Conservation (phyloP, 2,113 vertebrate genomes). For the Coracopsis vasa region DNA sequence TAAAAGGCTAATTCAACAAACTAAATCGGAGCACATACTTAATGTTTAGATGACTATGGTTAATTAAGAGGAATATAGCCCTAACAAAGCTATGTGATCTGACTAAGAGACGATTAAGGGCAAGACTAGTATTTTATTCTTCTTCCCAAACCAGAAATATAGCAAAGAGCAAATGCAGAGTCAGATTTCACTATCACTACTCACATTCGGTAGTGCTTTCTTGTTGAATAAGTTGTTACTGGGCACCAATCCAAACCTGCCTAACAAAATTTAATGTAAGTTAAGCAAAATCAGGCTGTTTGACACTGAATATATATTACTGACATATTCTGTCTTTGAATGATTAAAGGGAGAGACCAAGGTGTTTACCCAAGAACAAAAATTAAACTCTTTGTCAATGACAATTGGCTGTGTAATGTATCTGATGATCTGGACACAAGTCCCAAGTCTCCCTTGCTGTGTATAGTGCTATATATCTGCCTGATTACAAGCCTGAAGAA, state of each 20-base stretch:
- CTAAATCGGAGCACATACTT: background rate
- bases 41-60: background rate
- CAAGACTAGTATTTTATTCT: background rate
- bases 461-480: background rate
- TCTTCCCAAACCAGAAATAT: background rate
- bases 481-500: background rate
- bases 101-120: background rate
- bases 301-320: background rate
- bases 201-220: background rate
- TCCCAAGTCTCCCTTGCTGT: background rate
- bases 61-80: background rate
- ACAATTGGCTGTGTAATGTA: background rate
- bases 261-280: background rate
- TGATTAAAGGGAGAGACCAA: background rate
- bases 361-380: background rate
- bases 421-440: background rate
- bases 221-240: background rate
- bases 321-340: background rate
- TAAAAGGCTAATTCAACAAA: background rate
- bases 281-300: background rate
- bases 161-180: background rate
- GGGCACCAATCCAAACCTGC: background rate
- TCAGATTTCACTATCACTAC: background rate
- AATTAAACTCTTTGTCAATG: background rate
- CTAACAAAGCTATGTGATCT: background rate